Base-by-base conservation (phyloP, 2,888 invertebrate genomes). In the Hydrotaea cyrtoneurina region DNA sequence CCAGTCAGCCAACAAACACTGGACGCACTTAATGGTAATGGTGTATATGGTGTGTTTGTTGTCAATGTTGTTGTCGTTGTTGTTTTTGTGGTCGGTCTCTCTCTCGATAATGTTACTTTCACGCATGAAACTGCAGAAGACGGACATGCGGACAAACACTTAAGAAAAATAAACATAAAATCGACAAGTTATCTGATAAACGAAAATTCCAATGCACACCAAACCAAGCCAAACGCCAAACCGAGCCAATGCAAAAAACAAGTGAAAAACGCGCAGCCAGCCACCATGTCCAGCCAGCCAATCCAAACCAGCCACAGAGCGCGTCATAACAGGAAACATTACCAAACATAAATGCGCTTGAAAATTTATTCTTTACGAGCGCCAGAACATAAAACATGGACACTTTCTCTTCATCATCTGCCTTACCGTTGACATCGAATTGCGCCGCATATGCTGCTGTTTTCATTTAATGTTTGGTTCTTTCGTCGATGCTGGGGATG, bases 341-440 rank as follows among this genome's bases (percentile, higher is more conserved):
- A 87, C 86, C 87, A 87, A 88, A 87, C 82, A 69, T n/a, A 74
- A 62, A 55, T 72, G 57, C 72, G 43, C 62, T 86, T 86, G 86
- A 89, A 89, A 89, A 90, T 89, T 87, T 88, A 90, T 90, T 90
- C 90, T 90, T 90, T 90, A 90, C 88, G 89, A 89, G 73, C 64
- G 88, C 89, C 88, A 90, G 90, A 90, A 90, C 89, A 88, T 87
- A 87, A 83, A 86, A 83, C 86, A 86, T 88, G 88, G 87, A 89
- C 90, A 90, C 90, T 90, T 90, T 90, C 90, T 90, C 90, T 89
- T 88, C 87, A 88, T 88, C 71, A 21, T 31, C 31, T 31, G 69
- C 26, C 13, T 15, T 15, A 26, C 1, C 59, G 2, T 31, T 31
- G 31, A 7, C 31, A 31, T 7, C 64, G 19, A 36, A 31, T 39